A percentile compares a stretch with the other conserved stretches of the same genome.
phyloP scores from a whole-genome alignment of 2,888 invertebrate species.

The Caenorhabditis afra region DNA sequence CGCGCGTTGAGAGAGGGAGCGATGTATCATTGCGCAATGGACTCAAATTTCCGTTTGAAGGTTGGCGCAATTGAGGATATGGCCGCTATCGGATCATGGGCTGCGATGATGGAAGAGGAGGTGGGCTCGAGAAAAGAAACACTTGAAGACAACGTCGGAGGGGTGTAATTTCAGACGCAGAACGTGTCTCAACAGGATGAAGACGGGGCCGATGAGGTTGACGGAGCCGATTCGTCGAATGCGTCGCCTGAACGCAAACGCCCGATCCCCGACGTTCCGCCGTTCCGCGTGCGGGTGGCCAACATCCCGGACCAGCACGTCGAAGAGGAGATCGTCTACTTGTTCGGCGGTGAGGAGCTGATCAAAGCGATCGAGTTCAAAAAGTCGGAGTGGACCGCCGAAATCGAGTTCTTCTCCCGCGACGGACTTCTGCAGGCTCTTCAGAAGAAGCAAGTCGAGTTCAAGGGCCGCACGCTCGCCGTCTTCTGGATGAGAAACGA shows the following conservation, averaged over 20 bases:
- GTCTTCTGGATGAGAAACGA: slow-evolving; percentile 20
- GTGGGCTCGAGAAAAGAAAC: neutral
- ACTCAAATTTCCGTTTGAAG: slow-evolving; percentile 3
- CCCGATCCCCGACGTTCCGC: slow-evolving; percentile 30
- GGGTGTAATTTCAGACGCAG: too few relatives aligned
- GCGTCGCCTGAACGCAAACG: slow-evolving; percentile 34
- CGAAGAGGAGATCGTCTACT: slow-evolving; percentile 53
- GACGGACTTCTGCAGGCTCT: slow-evolving; percentile 31
- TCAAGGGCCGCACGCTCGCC: slow-evolving; percentile 35
- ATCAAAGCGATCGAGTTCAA: slow-evolving; percentile 24
- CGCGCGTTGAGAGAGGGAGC: too few relatives aligned
- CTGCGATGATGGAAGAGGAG: too few relatives aligned
- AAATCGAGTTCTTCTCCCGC: slow-evolving; percentile 32
- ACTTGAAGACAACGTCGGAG: too few relatives aligned
- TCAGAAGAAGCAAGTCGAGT: slow-evolving; percentile 17
- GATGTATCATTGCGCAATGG: neutral
- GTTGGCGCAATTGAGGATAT: slow-evolving; percentile 5
- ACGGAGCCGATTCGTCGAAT: slow-evolving; percentile 10
- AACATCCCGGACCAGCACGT: slow-evolving; percentile 40
- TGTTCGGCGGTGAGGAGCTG: slow-evolving; percentile 43
- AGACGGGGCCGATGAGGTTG: slow-evolving; percentile 26
- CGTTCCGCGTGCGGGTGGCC: slow-evolving; percentile 48
- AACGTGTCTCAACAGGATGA: neutral
- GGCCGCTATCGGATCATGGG: neutral
- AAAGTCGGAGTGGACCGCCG: slow-evolving; percentile 36